Percentiles rank a stretch among this genome's conserved stretches.
Conservation (phyloP, 2,888 invertebrate genomes). For the Tortricodes alternella region DNA sequence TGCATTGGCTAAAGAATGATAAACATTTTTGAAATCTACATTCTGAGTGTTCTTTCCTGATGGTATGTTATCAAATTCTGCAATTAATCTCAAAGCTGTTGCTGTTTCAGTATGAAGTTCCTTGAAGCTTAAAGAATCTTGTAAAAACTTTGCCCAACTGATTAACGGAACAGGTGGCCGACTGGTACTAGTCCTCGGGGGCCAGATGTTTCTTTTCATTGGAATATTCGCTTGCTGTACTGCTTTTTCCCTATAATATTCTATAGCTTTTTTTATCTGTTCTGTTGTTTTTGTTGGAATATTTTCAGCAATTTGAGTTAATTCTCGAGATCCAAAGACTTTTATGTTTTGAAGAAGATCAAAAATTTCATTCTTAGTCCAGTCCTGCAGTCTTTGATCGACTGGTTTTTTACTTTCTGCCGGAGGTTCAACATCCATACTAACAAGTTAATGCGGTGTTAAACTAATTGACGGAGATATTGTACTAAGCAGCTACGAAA, state of each 20-base stretch:
- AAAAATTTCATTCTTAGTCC: constrained; percentile 63
- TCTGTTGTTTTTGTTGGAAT: constrained; percentile 49
- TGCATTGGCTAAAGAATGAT: constrained; percentile 64
- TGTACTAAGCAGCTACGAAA: not conserved
- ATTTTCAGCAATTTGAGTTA: constrained; percentile 42
- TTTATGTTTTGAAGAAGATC: constrained; percentile 52
- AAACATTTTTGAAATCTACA: constrained; percentile 61
- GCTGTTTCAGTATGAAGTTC: constrained; percentile 61
- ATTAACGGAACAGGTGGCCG: constrained; percentile 49
- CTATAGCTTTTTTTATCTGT: constrained; percentile 51
- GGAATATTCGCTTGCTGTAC: constrained; percentile 32
- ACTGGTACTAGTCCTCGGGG: constrained; percentile 28
- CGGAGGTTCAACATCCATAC: not conserved
- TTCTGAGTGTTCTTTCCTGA: constrained; percentile 43
- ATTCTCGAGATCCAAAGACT: constrained; percentile 44
- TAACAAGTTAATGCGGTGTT: not conserved
- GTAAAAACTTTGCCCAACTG: constrained; percentile 60
- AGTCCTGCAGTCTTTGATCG: constrained; percentile 40
- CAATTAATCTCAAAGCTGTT: constrained; percentile 61
- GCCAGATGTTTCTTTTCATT: constrained; percentile 33
- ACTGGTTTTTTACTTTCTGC: not conserved
- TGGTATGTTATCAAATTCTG: constrained; percentile 65
- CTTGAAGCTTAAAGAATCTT: constrained; percentile 47
- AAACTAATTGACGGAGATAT: not conserved
- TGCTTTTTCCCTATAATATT: constrained; percentile 50